Percentiles rank a stretch among this genome's conserved stretches.
These are phyloP conservation scores for Pissodes strobi DNA, from an alignment of 1,140 invertebrate species.

Conservation along the genomic window DNA sequence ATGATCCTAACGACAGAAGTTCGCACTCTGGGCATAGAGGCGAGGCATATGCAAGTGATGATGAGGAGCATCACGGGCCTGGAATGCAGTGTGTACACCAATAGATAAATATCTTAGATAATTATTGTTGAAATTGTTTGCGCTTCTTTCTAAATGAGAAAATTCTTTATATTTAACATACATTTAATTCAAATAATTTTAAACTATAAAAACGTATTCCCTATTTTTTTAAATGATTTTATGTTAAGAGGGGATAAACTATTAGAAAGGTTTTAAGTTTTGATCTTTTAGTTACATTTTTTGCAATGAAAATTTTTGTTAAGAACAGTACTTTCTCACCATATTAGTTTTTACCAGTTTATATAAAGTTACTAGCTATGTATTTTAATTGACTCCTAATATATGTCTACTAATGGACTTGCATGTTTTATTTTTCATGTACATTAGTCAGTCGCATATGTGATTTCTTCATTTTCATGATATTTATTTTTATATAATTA, in stretches of 20 bases:
- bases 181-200: constrained; percentile 11
- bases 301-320: not conserved
- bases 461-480: not conserved
- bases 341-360: constrained; percentile 6
- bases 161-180: constrained; percentile 23
- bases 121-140: constrained; percentile 43
- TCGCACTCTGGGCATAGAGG: constrained; percentile 57
- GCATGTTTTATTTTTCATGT: not conserved
- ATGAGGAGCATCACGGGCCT: constrained; percentile 65
- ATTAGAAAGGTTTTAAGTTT: too few species aligned
- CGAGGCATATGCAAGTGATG: constrained; percentile 71
- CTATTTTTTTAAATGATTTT: too few species aligned
- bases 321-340: not conserved
- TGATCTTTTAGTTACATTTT: not conserved
- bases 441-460: not conserved
- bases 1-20: constrained; percentile 62
- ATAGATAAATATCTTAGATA: constrained; percentile 48
- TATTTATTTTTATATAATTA: not conserved
- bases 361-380: constrained; percentile 2
- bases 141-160: constrained; percentile 55
- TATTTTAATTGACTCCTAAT: constrained; percentile 2
- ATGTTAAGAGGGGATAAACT: too few species aligned
- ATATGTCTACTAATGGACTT: constrained; percentile 9
- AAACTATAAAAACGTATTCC: too few species aligned
- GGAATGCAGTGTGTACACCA: constrained; percentile 74